phyloP scores from a whole-genome alignment of 2,888 invertebrate species.

The Epirrhoe tristata region DNA sequence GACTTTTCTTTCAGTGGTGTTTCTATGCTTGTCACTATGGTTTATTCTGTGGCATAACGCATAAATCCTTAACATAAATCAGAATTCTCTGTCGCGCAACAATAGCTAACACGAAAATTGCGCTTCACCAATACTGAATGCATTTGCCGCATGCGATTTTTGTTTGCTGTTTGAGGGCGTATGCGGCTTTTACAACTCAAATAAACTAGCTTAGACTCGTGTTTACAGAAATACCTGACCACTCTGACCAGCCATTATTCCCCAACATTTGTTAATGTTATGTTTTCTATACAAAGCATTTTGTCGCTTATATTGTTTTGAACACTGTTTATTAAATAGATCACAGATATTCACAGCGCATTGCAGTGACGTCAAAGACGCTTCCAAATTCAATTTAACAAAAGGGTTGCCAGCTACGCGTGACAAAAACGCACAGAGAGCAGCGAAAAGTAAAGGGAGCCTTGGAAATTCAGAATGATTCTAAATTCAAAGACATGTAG shows the following conservation, averaged over 20 bases:
- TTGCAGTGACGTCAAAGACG: slow-evolving; percentile 47
- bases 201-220: background rate
- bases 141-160: slow-evolving; percentile 75
- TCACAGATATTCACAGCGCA: slow-evolving; percentile 15
- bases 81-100: slow-evolving; percentile 69
- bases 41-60: slow-evolving; percentile 19
- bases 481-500: slow-evolving; percentile 74
- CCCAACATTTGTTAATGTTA: no score
- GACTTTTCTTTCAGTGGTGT: background rate
- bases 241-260: background rate
- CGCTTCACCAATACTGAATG: slow-evolving; percentile 73
- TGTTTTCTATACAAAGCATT: no score
- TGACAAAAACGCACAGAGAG: slow-evolving; percentile 63
- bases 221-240: background rate
- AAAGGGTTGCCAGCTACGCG: slow-evolving; percentile 81
- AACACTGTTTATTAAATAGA: slow-evolving; percentile 14
- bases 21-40: slow-evolving; percentile 2
- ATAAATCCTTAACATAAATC: slow-evolving; percentile 64
- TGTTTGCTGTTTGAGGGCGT: slow-evolving; percentile 54
- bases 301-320: no score
- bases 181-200: slow-evolving; percentile 12
- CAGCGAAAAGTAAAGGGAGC: slow-evolving; percentile 35
- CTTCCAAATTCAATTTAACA: slow-evolving; percentile 74
- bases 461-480: slow-evolving; percentile 36
- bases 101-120: slow-evolving; percentile 78